Conservation (phyloP, 1,140 invertebrate genomes). For the Mylabris phalerata region DNA sequence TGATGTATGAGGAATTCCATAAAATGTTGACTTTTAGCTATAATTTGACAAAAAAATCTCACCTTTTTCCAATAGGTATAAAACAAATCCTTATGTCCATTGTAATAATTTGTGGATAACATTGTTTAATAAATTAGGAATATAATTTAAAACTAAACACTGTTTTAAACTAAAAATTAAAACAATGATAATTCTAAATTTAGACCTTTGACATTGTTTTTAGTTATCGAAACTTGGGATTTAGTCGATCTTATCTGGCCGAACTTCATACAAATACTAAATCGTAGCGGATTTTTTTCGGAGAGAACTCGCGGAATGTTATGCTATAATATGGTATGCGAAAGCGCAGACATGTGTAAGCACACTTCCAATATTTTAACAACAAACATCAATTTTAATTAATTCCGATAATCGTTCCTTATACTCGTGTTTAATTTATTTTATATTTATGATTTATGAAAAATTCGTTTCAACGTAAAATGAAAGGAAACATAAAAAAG, state of each 20-base stretch:
- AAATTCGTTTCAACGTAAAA: too few relatives aligned
- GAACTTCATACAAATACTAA: conserved; percentile 10
- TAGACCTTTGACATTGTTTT: too few relatives aligned
- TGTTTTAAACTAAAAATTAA: conserved; percentile 18
- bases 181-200: conserved; percentile 13
- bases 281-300: conserved; percentile 18
- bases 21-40: neutral
- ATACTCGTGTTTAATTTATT: too few relatives aligned
- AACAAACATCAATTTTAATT: too few relatives aligned
- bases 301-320: conserved; percentile 4
- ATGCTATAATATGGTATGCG: neutral
- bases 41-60: neutral
- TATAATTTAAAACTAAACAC: conserved; percentile 9
- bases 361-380: neutral
- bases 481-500: too few relatives aligned
- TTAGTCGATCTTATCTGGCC: neutral
- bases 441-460: too few relatives aligned
- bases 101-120: neutral
- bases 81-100: conserved; percentile 9
- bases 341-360: conserved; percentile 3
- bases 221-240: neutral
- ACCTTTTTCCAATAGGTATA: conserved; percentile 24
- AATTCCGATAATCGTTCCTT: too few relatives aligned
- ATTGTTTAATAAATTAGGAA: neutral
- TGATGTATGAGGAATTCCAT: neutral